Conservation (phyloP, 2,113 vertebrate genomes). For the Corydoras maculifer region DNA sequence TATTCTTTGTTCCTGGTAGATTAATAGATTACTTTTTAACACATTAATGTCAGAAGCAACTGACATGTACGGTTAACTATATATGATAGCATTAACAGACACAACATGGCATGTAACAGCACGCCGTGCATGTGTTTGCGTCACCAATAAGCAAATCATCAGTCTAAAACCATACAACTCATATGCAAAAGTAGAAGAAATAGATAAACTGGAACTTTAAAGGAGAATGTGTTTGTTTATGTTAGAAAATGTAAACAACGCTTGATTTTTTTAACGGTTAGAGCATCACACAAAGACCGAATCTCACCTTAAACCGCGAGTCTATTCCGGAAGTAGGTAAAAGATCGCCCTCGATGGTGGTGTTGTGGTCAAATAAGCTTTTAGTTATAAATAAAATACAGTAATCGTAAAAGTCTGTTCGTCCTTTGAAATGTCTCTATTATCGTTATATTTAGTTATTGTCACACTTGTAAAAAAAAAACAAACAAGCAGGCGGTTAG, state of each 20-base stretch:
- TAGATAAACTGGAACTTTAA: background rate
- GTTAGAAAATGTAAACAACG: background rate
- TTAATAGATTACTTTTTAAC: too few species aligned
- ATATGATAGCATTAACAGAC: too few species aligned
- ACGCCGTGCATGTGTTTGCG: too few species aligned
- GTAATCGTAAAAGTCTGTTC: background rate
- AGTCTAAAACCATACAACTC: too few species aligned
- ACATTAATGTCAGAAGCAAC: too few species aligned
- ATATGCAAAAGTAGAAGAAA: background rate
- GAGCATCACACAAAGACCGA: constrained; percentile 41
- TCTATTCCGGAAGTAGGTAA: constrained; percentile 60
- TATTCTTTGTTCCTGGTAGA: too few species aligned
- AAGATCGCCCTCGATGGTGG: constrained; percentile 37
- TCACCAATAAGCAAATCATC: too few species aligned
- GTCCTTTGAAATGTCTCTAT: background rate
- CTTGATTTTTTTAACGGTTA: background rate
- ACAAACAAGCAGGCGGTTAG: constrained; percentile 39
- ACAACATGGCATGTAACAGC: too few species aligned
- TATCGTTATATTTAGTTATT: constrained; percentile 40
- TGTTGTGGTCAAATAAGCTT: background rate
- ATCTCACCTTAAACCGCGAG: constrained; percentile 66
- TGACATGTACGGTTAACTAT: too few species aligned
- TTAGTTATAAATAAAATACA: background rate
- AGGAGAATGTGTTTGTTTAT: background rate
- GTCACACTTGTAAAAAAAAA: constrained; percentile 55